A percentile compares a stretch with the other conserved stretches of the same genome.
Evolutionary conservation across 2,113 vertebrate species (phyloP).

Genomic region (Spilogale gracilis): DNA sequence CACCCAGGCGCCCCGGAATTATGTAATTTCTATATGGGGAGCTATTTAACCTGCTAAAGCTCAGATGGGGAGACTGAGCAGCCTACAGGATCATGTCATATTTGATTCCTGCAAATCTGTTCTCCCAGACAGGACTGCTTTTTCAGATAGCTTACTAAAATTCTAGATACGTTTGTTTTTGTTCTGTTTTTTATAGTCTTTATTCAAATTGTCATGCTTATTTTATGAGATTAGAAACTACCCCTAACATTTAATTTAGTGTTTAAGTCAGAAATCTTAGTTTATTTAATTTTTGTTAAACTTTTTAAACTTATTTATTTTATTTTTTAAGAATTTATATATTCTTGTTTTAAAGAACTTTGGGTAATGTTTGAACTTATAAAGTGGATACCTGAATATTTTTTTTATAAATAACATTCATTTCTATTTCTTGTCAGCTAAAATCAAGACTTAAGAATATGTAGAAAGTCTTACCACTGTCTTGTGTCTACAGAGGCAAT

Average conservation of each 20-base stretch:
- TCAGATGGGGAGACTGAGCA: background rate
- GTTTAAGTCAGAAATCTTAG: background rate
- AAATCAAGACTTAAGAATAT: conserved; percentile 27
- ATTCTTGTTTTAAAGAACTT: conserved; percentile 29
- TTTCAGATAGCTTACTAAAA: conserved; percentile 41
- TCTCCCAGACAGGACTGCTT: background rate
- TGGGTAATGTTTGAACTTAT: conserved; percentile 5
- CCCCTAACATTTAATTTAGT: background rate
- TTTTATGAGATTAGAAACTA: conserved; percentile 49
- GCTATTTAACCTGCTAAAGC: background rate
- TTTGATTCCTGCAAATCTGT: background rate
- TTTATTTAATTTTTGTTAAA: background rate
- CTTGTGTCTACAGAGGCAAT: background rate
- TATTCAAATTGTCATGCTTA: conserved; percentile 24
- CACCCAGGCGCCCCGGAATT: background rate
- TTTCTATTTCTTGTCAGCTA: background rate
- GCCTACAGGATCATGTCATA: background rate
- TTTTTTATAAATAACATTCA: background rate
- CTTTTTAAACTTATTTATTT: background rate
- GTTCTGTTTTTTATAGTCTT: background rate
- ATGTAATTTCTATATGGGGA: background rate
- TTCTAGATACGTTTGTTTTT: background rate
- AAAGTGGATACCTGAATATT: background rate
- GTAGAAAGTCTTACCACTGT: background rate
- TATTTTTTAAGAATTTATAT: background rate